A percentile compares a stretch with the other conserved stretches of the same genome.
These are phyloP conservation scores for Ypsolopha sequella DNA, from an alignment of 2,888 invertebrate species.

Conservation along the genomic window DNA sequence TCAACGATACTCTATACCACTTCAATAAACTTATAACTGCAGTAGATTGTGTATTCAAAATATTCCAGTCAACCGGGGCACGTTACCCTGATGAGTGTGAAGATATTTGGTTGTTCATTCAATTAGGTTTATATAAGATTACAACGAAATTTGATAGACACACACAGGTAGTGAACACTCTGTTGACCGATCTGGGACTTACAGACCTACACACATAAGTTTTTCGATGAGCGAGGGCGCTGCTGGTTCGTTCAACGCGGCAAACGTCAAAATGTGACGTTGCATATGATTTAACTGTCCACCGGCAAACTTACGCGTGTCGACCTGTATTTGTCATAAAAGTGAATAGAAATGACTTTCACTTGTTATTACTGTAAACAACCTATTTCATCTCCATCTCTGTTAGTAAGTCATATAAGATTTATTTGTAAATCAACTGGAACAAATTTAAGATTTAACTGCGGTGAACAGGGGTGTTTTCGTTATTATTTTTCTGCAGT, in stretches of 20 bases:
- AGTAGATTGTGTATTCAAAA: conserved; percentile 8
- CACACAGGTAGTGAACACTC: background rate
- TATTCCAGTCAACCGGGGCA: conserved; percentile 8
- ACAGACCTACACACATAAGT: too few relatives aligned
- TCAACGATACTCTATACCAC: conserved; percentile 1
- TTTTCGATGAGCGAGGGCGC: too few relatives aligned
- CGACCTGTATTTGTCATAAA: background rate
- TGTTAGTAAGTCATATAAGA: conserved; percentile 2
- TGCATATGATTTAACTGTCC: too few relatives aligned
- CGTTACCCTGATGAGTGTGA: conserved; percentile 7
- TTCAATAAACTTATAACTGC: conserved; percentile 6
- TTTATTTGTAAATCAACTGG: conserved; percentile 1
- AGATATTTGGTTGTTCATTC: conserved; percentile 7
- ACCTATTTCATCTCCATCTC: background rate
- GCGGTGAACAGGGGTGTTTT: too few relatives aligned
- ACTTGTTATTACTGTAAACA: conserved; percentile 4
- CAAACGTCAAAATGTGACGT: too few relatives aligned
- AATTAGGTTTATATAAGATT: conserved; percentile 7
- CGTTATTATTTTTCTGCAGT: too few relatives aligned
- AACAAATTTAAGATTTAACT: too few relatives aligned
- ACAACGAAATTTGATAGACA: conserved; percentile 5
- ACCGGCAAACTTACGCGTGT: too few relatives aligned
- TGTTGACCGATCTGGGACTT: too few relatives aligned
- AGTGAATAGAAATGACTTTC: background rate
- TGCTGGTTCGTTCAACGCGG: too few relatives aligned